A percentile compares a stretch with the other conserved stretches of the same genome.
Conservation (phyloP, 2,888 invertebrate species). For the Dilophus febrilis region DNA sequence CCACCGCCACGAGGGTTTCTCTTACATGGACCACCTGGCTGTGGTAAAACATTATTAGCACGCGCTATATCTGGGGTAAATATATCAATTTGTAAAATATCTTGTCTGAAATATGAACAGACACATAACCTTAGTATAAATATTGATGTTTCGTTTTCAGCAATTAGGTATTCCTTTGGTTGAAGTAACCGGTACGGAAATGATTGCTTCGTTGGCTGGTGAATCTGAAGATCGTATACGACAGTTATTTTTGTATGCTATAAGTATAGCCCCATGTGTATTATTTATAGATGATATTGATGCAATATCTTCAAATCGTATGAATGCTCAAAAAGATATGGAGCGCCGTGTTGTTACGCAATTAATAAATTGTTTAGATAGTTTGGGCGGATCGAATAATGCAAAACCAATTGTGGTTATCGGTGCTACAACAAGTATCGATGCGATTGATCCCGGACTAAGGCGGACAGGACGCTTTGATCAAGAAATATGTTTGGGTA, state of each 20-base stretch:
- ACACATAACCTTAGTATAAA: background rate
- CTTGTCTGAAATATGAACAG: constrained; percentile 2
- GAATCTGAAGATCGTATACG: constrained; percentile 89
- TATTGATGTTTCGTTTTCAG: constrained; percentile 24
- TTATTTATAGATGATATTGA: constrained; percentile 95
- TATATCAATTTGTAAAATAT: constrained; percentile 8
- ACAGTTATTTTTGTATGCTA: constrained; percentile 75
- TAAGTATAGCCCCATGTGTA: constrained; percentile 57
- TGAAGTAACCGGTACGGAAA: constrained; percentile 78
- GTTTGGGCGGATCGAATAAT: constrained; percentile 25
- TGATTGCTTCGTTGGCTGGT: constrained; percentile 88
- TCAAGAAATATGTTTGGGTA: constrained; percentile 83
- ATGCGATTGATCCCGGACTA: constrained; percentile 80
- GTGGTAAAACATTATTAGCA: constrained; percentile 74
- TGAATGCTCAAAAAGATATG: constrained; percentile 88
- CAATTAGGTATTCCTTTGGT: constrained; percentile 71
- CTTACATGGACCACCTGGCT: constrained; percentile 91
- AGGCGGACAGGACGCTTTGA: constrained; percentile 86
- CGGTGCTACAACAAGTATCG: constrained; percentile 91
- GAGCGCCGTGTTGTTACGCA: constrained; percentile 90
- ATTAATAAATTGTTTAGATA: constrained; percentile 75
- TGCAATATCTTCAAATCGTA: constrained; percentile 80
- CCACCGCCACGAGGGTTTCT: constrained; percentile 80
- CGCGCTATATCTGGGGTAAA: constrained; percentile 65
- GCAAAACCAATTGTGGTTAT: constrained; percentile 48